Conservation (phyloP, 2,888 invertebrate species). For the Clunio marinus region DNA sequence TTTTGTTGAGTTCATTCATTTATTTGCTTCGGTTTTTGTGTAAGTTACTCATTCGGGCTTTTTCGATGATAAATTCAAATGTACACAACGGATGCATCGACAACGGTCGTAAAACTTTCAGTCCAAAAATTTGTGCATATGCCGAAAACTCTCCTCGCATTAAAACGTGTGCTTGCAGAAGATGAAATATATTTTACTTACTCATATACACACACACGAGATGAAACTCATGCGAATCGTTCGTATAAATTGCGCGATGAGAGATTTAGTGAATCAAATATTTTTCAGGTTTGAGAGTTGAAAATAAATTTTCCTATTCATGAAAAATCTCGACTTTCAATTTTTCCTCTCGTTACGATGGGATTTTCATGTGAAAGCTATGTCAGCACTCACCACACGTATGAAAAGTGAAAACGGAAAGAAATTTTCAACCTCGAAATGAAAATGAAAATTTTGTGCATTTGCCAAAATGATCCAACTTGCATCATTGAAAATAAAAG, state of each 20-base stretch:
- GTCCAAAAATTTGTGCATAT: background rate
- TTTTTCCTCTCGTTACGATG: background rate
- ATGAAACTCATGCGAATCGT: background rate
- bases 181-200: too few relatives aligned
- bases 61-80: background rate
- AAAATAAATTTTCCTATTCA: too few relatives aligned
- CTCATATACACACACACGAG: background rate
- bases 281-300: background rate
- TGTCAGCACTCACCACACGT: slow-evolving; percentile 9
- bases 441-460: slow-evolving; percentile 34
- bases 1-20: background rate
- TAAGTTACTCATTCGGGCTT: background rate
- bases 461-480: too few relatives aligned
- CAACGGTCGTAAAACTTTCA: background rate
- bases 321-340: background rate
- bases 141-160: background rate
- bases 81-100: background rate
- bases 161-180: too few relatives aligned
- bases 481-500: too few relatives aligned
- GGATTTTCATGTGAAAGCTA: background rate
- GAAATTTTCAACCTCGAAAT: slow-evolving; percentile 30
- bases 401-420: slow-evolving; percentile 37
- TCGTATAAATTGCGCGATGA: background rate
- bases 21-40: background rate
- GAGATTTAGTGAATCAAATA: slow-evolving; percentile 12